These are phyloP conservation scores for Callipepla californica DNA, from an alignment of 2,113 vertebrate species.

Conservation along the genomic window DNA sequence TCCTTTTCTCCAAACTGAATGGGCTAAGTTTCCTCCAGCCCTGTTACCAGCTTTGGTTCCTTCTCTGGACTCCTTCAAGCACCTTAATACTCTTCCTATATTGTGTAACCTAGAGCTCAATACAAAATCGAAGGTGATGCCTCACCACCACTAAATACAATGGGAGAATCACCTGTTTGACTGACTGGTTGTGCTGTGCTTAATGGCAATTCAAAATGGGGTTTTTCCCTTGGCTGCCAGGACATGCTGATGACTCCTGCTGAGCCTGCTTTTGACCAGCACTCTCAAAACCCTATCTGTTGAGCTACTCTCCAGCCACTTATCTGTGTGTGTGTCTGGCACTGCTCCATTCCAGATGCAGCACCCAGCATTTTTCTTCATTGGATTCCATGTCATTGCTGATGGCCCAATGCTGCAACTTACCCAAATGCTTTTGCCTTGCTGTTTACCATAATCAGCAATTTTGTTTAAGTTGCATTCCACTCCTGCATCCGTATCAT, in stretches of 20 bases:
- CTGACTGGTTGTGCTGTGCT: not conserved
- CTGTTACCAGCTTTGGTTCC: not conserved
- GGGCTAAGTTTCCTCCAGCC: not conserved
- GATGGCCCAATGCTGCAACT: not conserved
- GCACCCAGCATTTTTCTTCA: not conserved
- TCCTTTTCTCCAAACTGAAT: not conserved
- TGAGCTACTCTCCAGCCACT: not conserved
- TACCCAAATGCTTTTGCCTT: not conserved
- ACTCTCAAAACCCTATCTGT: not conserved
- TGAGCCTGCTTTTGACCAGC: not conserved
- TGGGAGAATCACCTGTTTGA: not conserved
- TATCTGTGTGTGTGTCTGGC: not conserved
- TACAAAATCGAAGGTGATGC: not conserved
- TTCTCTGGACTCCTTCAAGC: not conserved
- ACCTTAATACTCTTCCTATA: not conserved
- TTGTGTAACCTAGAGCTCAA: not conserved
- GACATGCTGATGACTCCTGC: not conserved
- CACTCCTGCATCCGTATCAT: not conserved
- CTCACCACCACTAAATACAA: not conserved
- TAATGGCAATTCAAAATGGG: not conserved
- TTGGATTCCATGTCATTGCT: not conserved
- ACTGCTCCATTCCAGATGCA: not conserved
- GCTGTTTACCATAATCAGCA: not conserved
- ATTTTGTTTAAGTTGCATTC: not conserved
- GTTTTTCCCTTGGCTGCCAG: not conserved